These are phyloP conservation scores for Agapornis roseicollis DNA, from an alignment of 2,113 vertebrate species.

Conservation along the genomic window DNA sequence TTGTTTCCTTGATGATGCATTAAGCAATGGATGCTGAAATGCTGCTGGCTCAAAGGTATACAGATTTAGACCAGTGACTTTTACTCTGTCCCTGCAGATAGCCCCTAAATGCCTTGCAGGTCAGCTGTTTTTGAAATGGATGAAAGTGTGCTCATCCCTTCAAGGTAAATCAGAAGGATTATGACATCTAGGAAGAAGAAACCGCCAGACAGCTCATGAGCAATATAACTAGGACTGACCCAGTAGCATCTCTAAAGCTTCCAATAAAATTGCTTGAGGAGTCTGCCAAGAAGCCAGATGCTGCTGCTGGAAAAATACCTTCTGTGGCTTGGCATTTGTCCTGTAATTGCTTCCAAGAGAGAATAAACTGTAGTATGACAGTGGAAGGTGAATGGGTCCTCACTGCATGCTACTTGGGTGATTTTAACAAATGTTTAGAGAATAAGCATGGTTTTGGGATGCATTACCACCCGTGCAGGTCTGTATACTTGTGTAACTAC, in stretches of 20 bases:
- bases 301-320: slow-evolving; percentile 81
- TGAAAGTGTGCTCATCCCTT: slow-evolving; percentile 42
- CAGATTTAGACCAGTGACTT: slow-evolving; percentile 29
- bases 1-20: slow-evolving; percentile 1
- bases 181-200: slow-evolving; percentile 41
- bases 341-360: slow-evolving; percentile 74
- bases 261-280: slow-evolving; percentile 72
- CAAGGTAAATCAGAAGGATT: slow-evolving; percentile 47
- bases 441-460: background rate
- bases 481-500: background rate
- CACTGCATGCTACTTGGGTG: background rate
- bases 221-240: slow-evolving; percentile 64
- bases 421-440: background rate
- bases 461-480: background rate
- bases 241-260: slow-evolving; percentile 64
- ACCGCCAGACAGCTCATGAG: slow-evolving; percentile 44
- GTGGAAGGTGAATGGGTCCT: slow-evolving; percentile 48
- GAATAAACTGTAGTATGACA: slow-evolving; percentile 62
- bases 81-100: background rate
- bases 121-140: slow-evolving; percentile 31
- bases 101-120: slow-evolving; percentile 22
- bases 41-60: background rate
- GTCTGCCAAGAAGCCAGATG: slow-evolving; percentile 83
- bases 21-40: background rate
- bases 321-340: slow-evolving; percentile 75